Base-by-base conservation (phyloP, 2,113 vertebrate species). In the Cnemophilus loriae region DNA sequence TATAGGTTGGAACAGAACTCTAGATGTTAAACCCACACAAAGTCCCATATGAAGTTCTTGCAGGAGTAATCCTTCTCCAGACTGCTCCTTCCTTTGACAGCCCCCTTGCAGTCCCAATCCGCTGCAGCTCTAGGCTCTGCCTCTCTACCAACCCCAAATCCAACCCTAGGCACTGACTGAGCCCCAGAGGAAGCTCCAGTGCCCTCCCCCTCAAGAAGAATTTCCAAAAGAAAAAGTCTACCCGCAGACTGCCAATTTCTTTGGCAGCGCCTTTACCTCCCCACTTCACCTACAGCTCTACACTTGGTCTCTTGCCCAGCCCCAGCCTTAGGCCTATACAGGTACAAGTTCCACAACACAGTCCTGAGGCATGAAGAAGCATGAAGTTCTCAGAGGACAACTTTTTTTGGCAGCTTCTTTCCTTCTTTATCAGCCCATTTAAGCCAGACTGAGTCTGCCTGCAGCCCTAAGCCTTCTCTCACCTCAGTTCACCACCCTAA, bases 231-330 rank as follows among this genome's bases (percentile, higher is more conserved):
- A 5, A 59, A 16, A 71, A 37, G 7, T 37, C 26, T 42, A 4
- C 16, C 23, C 59, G 7, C 14, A 79, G 60, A 44, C 14, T 53
- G 22, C 10, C 16, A 9, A 6, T 78, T 84, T 56, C 55, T 81
- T 70, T 61, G 26, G 22, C n/a, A 81, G 26, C 30, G 47, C 5
- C 16, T 75, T 74, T 59, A 37, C 8, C 33, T 33, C 10, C 11
- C 12, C 23, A 13, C 33, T 63, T 84, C 46, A 74, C 33, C 46
- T 49, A 57, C 8, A 84, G 46, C 46, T 91, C 50, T 73, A 20
- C 5, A 9, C 12, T 50, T 28, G 2, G 11, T 42, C 41, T 80
- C 30, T 33, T 1, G 1, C 3, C 5, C 10, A 33, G 4, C 6
- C 13, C 32, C 65, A 84, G 28, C 21, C 32, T 14, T 24, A 49